These are phyloP conservation scores for Smutsia temminckii DNA, from an alignment of 2,797 vertebrate genomes.

Conservation along the genomic window DNA sequence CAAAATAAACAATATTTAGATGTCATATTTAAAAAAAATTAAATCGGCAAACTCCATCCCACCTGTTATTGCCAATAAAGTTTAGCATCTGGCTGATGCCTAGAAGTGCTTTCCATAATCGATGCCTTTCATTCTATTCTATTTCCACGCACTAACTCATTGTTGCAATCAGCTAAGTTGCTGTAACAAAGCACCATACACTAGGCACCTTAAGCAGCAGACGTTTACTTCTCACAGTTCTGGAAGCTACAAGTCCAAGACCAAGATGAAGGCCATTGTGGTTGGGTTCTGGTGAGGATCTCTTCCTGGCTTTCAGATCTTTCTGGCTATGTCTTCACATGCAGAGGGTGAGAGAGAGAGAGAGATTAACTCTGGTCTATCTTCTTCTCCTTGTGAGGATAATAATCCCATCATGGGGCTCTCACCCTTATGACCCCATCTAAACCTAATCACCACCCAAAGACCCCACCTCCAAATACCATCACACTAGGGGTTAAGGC, in stretches of 20 bases:
- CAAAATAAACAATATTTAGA: neutral
- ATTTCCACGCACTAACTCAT: neutral
- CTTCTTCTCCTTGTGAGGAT: neutral
- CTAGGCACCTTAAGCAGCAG: neutral
- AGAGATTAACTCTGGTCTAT: neutral
- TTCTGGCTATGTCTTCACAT: neutral
- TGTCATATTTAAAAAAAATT: neutral
- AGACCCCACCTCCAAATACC: neutral
- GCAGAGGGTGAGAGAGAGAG: neutral
- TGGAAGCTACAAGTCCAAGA: neutral
- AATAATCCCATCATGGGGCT: neutral
- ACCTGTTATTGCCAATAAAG: neutral
- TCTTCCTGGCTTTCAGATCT: neutral
- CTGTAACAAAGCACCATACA: neutral
- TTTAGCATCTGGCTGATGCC: neutral
- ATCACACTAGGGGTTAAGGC: neutral
- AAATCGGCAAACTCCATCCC: neutral
- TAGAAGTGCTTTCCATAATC: neutral
- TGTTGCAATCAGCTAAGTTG: no score
- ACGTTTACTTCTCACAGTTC: neutral
- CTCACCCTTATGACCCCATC: neutral
- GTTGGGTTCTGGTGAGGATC: neutral
- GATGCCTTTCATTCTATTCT: neutral
- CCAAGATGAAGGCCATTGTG: no score
- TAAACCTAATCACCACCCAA: neutral